Conservation (phyloP, 2,797 vertebrate genomes). For the Pogoniulus pusillus region DNA sequence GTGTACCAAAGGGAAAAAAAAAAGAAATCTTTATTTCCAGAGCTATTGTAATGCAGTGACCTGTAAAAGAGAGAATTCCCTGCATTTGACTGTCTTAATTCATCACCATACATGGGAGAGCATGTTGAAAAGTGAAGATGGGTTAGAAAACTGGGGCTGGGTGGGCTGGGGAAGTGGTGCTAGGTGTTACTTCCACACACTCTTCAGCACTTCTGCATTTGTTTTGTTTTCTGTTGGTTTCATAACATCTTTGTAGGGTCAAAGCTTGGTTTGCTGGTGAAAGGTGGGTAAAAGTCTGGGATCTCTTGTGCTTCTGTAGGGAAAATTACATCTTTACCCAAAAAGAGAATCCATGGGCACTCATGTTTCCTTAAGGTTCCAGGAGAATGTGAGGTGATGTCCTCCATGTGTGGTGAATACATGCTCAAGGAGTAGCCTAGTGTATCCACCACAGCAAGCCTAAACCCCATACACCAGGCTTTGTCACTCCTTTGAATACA, state of each 20-base stretch:
- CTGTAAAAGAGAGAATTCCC: constrained; percentile 57
- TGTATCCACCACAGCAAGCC: background rate
- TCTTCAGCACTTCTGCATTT: constrained; percentile 19
- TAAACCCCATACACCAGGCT: background rate
- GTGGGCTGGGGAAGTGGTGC: background rate
- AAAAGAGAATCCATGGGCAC: background rate
- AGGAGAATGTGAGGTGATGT: constrained; percentile 1
- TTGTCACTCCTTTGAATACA: background rate
- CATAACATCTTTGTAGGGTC: constrained; percentile 50
- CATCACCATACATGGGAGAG: constrained; percentile 53
- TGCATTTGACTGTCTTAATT: constrained; percentile 57
- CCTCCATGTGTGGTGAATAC: background rate
- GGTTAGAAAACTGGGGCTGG: constrained; percentile 33
- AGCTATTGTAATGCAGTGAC: constrained; percentile 44
- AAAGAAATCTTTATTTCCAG: constrained; percentile 53
- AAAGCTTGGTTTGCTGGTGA: constrained; percentile 50
- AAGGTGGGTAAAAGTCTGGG: constrained; percentile 42
- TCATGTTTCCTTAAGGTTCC: background rate
- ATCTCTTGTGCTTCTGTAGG: constrained; percentile 4
- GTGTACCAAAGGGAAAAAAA: constrained; percentile 31
- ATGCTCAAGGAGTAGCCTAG: background rate
- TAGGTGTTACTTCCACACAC: constrained; percentile 35
- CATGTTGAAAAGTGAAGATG: constrained; percentile 36
- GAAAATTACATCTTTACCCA: constrained; percentile 19
- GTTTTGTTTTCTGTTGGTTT: constrained; percentile 62